A percentile compares a stretch with the other conserved stretches of the same genome.
Conservation (phyloP, 2,888 invertebrate species). For the Margaritifera margaritifera region DNA sequence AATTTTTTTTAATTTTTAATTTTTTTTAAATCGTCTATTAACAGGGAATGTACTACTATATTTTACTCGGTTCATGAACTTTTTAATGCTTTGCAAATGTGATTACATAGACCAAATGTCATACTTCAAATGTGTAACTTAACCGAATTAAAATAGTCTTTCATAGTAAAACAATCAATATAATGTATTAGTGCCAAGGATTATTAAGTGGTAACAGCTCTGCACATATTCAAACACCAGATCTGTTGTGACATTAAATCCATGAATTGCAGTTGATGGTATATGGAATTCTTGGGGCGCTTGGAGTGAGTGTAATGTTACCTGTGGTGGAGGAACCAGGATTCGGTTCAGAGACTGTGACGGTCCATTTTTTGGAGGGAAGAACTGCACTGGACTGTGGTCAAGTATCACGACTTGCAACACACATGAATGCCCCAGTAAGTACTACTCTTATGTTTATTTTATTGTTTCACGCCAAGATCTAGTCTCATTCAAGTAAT, state of each 20-base stretch:
- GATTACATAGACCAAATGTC: too few relatives aligned
- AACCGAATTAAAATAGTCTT: too few relatives aligned
- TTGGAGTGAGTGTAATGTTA: slow-evolving; percentile 55
- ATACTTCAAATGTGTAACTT: too few relatives aligned
- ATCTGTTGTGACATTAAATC: background rate
- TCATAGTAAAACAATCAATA: too few relatives aligned
- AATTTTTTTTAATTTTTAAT: too few relatives aligned
- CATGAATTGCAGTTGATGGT: slow-evolving; percentile 28
- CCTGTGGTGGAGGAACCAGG: slow-evolving; percentile 53
- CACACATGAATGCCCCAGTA: slow-evolving; percentile 53
- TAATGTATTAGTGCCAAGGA: background rate
- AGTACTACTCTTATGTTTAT: slow-evolving; percentile 4
- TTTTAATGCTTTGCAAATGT: too few relatives aligned
- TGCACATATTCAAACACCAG: background rate
- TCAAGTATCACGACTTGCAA: slow-evolving; percentile 44
- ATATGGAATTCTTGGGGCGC: slow-evolving; percentile 51
- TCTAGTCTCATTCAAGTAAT: too few relatives aligned
- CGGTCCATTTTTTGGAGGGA: slow-evolving; percentile 53
- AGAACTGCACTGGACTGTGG: slow-evolving; percentile 44
- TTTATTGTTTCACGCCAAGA: background rate
- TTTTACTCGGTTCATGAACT: too few relatives aligned
- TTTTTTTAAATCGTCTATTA: too few relatives aligned
- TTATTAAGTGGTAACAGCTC: background rate
- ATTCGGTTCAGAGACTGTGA: slow-evolving; percentile 45
- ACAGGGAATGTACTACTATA: too few relatives aligned